These are phyloP conservation scores for Ranitomeya imitator DNA, from an alignment of 2,113 vertebrate species.

Conservation along the genomic window DNA sequence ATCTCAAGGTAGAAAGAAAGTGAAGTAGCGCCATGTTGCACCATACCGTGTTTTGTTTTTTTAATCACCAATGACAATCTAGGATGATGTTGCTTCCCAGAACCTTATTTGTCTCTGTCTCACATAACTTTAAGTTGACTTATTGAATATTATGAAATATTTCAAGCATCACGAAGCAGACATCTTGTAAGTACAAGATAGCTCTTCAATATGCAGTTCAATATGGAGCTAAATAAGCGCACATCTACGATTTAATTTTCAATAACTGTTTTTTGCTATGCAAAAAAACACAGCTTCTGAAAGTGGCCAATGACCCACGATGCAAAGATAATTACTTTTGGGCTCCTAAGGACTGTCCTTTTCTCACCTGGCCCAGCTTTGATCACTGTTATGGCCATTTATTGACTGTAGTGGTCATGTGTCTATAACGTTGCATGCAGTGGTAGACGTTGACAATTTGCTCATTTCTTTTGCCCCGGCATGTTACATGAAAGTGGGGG, in stretches of 20 bases:
- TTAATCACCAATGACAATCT: constrained; percentile 51
- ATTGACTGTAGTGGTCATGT: too few relatives aligned
- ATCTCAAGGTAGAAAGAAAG: constrained; percentile 64
- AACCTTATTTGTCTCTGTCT: neutral
- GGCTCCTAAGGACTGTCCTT: too few relatives aligned
- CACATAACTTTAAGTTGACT: neutral
- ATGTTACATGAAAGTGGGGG: too few relatives aligned
- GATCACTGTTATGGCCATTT: too few relatives aligned
- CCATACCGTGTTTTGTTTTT: neutral
- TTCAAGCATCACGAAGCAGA: neutral
- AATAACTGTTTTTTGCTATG: neutral
- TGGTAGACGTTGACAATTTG: too few relatives aligned
- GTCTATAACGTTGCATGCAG: too few relatives aligned
- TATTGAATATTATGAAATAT: neutral
- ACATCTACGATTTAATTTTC: neutral
- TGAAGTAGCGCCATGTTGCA: constrained; percentile 53
- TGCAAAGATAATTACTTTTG: too few relatives aligned
- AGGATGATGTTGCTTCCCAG: constrained; percentile 57
- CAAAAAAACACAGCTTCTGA: neutral
- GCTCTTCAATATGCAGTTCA: neutral
- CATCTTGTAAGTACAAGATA: neutral
- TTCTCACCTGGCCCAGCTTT: too few relatives aligned
- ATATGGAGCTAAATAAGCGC: neutral
- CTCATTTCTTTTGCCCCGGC: too few relatives aligned
- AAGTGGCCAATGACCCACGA: too few relatives aligned